These are phyloP conservation scores for Esox lucius DNA, from an alignment of 2,797 vertebrate species.

Conservation along the genomic window DNA sequence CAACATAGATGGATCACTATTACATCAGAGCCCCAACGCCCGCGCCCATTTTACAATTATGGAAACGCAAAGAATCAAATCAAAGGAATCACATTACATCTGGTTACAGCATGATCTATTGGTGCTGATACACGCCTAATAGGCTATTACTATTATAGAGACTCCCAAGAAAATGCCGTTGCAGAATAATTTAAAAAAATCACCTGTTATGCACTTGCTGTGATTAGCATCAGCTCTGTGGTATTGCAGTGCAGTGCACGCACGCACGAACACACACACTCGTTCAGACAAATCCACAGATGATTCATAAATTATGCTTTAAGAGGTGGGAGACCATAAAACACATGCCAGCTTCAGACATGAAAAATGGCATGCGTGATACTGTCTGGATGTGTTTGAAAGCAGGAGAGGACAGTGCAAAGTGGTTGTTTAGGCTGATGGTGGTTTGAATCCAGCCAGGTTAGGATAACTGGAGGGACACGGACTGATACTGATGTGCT, in stretches of 20 bases:
- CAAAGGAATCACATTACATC: conserved; percentile 3
- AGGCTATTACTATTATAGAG: conserved; percentile 25
- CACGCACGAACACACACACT: conserved; percentile 6
- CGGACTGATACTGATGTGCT: neutral
- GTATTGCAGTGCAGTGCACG: neutral
- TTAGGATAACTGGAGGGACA: conserved; percentile 64
- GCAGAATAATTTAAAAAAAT: conserved; percentile 27
- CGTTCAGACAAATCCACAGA: conserved; percentile 30
- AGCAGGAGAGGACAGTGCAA: neutral
- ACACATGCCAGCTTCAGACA: conserved; percentile 27
- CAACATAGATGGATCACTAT: too few species aligned
- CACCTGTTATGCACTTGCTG: conserved; percentile 4
- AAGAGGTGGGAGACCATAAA: conserved; percentile 42
- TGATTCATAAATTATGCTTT: conserved; percentile 41
- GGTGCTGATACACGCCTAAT: conserved; percentile 24
- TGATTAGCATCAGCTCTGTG: neutral
- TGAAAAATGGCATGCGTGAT: conserved; percentile 4
- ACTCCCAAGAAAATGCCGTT: conserved; percentile 18
- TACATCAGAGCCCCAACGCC: neutral
- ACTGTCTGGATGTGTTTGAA: neutral
- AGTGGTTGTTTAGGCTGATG: neutral
- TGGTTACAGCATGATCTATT: neutral
- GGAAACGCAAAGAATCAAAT: neutral
- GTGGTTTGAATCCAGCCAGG: conserved; percentile 46
- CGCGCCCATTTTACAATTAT: conserved; percentile 4